Evolutionary conservation across 2,797 vertebrate species (phyloP).

Genomic region (Cynopterus sphinx): DNA sequence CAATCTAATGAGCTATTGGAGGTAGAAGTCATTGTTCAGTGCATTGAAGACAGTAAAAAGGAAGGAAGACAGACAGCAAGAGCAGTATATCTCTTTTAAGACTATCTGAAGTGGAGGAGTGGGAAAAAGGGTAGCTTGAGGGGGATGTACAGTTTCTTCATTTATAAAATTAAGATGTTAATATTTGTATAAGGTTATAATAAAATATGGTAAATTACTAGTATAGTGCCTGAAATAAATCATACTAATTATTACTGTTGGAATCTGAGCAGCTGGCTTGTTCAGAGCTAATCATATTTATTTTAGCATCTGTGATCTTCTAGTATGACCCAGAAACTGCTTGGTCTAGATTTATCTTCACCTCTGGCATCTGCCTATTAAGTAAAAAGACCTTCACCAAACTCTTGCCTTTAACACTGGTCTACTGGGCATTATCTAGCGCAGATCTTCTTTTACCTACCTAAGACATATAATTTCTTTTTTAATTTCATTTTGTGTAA

Average conservation of each 20-base stretch:
- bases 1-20: neutral
- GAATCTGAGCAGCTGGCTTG: neutral
- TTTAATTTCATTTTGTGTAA: neutral
- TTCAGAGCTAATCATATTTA: neutral
- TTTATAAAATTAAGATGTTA: neutral
- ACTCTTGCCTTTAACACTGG: neutral
- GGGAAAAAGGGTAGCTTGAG: neutral
- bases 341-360: neutral
- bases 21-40: neutral
- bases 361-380: neutral
- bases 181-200: neutral
- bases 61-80: conserved; percentile 21
- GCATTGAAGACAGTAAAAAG: neutral
- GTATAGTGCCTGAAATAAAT: neutral
- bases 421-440: neutral
- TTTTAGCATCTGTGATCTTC: neutral
- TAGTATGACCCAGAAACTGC: neutral
- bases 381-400: neutral
- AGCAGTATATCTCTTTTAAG: neutral
- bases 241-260: neutral
- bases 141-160: neutral
- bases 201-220: neutral
- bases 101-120: neutral
- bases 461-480: neutral
- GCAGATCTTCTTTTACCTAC: neutral